These are phyloP conservation scores for Antheraea yamamai DNA, from an alignment of 2,888 invertebrate species.

Conservation along the genomic window DNA sequence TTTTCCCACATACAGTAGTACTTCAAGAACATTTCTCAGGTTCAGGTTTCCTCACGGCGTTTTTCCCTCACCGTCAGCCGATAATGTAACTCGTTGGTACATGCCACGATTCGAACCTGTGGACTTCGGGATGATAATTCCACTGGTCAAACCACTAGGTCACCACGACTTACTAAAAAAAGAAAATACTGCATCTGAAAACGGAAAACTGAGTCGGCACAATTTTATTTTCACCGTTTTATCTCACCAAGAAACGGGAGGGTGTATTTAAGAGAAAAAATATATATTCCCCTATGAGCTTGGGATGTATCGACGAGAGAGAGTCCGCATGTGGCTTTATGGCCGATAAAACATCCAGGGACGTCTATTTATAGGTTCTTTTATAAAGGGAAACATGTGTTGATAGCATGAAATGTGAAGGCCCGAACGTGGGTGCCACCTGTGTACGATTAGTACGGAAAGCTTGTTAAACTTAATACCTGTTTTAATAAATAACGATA, in stretches of 20 bases:
- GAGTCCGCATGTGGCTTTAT: conserved; percentile 70
- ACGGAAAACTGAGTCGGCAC: not conserved
- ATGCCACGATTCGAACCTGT: no score
- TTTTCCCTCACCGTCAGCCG: no score
- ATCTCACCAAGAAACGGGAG: conserved; percentile 31
- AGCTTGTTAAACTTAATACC: not conserved
- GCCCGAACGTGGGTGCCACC: conserved; percentile 50
- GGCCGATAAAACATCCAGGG: conserved; percentile 73
- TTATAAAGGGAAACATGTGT: conserved; percentile 60
- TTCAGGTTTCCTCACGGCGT: no score
- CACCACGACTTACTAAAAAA: not conserved
- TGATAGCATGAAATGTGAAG: conserved; percentile 62
- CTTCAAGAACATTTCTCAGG: no score
- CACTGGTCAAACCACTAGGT: no score
- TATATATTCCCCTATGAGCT: conserved; percentile 53
- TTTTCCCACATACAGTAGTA: no score
- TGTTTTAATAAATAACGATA: not conserved
- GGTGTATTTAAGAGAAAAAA: conserved; percentile 37
- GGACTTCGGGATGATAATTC: no score
- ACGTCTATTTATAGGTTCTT: conserved; percentile 72
- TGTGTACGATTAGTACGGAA: conserved; percentile 30
- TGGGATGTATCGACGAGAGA: conserved; percentile 65
- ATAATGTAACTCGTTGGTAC: no score
- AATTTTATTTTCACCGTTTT: conserved; percentile 14
- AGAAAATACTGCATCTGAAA: not conserved